Conservation (phyloP, 2,113 vertebrate species). For the Cryptomyrus ogoouensis region DNA sequence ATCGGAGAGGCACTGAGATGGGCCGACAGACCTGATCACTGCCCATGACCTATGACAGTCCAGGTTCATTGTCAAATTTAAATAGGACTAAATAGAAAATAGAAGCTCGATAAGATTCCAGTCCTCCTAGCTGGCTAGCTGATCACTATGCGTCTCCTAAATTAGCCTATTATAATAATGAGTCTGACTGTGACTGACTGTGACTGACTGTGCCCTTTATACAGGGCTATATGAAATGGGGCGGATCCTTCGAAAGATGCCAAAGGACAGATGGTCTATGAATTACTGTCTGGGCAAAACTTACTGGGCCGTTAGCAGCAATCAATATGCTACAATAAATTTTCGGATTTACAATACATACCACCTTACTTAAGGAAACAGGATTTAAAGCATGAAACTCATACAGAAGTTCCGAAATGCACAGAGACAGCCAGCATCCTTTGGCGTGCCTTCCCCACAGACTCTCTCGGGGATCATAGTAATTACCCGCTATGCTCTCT, state of each 20-base stretch:
- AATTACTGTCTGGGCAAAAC: background rate
- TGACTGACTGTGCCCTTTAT: background rate
- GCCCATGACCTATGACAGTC: background rate
- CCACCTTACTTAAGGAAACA: background rate
- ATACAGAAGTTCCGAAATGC: background rate
- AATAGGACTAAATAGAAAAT: background rate
- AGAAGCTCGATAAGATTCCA: background rate
- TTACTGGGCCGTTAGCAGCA: background rate
- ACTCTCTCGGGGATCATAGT: background rate
- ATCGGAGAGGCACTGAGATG: background rate
- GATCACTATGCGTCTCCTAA: background rate
- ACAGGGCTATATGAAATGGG: background rate
- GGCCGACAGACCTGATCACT: background rate
- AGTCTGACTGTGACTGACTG: background rate
- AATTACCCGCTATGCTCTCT: background rate
- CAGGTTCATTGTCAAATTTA: background rate
- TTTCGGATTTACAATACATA: background rate
- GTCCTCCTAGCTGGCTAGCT: background rate
- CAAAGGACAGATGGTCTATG: background rate
- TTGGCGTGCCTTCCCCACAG: background rate
- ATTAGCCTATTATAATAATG: background rate
- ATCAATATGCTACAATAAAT: background rate
- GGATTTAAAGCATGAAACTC: background rate
- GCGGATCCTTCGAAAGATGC: background rate
- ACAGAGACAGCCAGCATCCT: background rate